Conservation (phyloP, 2,888 invertebrate genomes). For the Cataglyphis livida region DNA sequence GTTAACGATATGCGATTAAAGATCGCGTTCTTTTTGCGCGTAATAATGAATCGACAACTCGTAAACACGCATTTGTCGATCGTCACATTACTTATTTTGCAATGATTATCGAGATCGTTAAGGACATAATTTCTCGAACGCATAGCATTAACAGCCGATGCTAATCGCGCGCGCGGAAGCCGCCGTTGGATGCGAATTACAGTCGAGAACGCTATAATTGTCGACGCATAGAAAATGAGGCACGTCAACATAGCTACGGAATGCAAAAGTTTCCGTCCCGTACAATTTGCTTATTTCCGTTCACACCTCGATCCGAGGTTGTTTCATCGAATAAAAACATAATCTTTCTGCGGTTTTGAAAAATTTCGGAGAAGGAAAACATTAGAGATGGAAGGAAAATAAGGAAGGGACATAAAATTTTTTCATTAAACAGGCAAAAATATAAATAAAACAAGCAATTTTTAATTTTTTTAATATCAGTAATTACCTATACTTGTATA, state of each 20-base stretch:
- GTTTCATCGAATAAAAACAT: neutral
- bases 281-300: slow-evolving; percentile 18
- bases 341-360: neutral
- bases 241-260: neutral
- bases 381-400: neutral
- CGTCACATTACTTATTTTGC: slow-evolving; percentile 22
- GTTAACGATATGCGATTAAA: slow-evolving; percentile 23
- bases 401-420: neutral
- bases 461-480: neutral
- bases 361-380: neutral
- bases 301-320: neutral
- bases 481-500: neutral
- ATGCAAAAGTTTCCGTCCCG: slow-evolving; percentile 33
- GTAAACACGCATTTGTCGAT: slow-evolving; percentile 5
- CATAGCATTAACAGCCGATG: slow-evolving; percentile 41
- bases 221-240: slow-evolving; percentile 35
- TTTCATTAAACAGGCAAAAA: neutral
- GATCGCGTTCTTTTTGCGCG: slow-evolving; percentile 1
- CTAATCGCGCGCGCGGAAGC: slow-evolving; percentile 41
- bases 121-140: slow-evolving; percentile 35
- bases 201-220: slow-evolving; percentile 29
- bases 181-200: neutral
- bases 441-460: neutral
- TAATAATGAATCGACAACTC: slow-evolving; percentile 22
- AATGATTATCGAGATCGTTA: slow-evolving; percentile 46